These are phyloP conservation scores for Spilosoma lubricipeda DNA, from an alignment of 2,888 invertebrate species.

Conservation along the genomic window DNA sequence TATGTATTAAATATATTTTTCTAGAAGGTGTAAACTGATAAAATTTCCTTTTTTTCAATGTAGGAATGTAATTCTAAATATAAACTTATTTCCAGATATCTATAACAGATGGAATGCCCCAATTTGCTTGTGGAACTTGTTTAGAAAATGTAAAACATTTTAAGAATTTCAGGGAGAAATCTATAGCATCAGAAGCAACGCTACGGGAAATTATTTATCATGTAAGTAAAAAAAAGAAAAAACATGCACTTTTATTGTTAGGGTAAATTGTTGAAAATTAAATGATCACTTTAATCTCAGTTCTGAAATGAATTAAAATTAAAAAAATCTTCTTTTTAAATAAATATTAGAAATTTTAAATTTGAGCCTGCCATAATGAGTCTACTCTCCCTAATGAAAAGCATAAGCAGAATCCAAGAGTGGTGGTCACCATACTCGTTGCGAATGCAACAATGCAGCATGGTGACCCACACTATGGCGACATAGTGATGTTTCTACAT, in stretches of 20 bases:
- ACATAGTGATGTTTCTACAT: too few species aligned
- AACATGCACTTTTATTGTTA: neutral
- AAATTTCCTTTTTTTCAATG: neutral
- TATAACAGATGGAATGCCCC: constrained; percentile 62
- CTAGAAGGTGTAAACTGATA: neutral
- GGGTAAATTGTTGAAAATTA: neutral
- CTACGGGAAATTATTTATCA: constrained; percentile 45
- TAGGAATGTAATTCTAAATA: neutral
- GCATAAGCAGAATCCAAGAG: too few species aligned
- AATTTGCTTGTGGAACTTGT: constrained; percentile 64
- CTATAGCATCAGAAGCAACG: constrained; percentile 54
- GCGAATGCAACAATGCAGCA: too few species aligned
- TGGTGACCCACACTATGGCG: too few species aligned
- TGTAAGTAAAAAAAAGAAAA: constrained; percentile 25
- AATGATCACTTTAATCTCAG: neutral
- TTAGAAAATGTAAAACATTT: constrained; percentile 56
- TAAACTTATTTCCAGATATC: constrained; percentile 55
- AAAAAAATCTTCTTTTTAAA: neutral
- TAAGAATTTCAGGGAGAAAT: constrained; percentile 66
- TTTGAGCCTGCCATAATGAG: too few species aligned
- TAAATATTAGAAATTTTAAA: neutral
- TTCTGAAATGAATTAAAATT: too few species aligned
- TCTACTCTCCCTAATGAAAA: too few species aligned
- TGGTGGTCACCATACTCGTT: too few species aligned
- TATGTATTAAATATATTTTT: neutral